These are phyloP conservation scores for Corticium candelabrum DNA, from an alignment of 37 sponge, comb jelly and placozoan genomes.

Conservation along the genomic window DNA sequence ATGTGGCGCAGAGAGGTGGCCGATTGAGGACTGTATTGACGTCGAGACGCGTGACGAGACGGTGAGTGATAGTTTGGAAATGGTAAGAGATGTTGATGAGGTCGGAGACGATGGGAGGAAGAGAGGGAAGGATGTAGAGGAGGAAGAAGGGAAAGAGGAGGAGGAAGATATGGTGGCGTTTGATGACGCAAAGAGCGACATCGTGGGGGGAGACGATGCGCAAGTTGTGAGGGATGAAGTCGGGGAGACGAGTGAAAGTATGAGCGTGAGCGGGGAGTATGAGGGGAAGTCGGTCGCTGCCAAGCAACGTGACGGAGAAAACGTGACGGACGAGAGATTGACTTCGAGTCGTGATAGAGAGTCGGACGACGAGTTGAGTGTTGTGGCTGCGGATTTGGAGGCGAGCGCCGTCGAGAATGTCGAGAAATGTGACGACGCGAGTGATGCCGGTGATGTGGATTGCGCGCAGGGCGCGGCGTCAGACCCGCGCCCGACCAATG, in stretches of 20 bases:
- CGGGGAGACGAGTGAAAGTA: background rate
- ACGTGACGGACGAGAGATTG: background rate
- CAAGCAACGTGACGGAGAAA: background rate
- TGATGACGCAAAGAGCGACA: too few species aligned
- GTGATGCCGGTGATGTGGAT: too few species aligned
- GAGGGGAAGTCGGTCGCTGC: background rate
- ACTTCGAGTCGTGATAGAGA: background rate
- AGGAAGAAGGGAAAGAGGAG: background rate
- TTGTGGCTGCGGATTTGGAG: too few species aligned
- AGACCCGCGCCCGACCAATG: too few species aligned
- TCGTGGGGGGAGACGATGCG: background rate
- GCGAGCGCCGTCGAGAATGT: too few species aligned
- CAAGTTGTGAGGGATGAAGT: background rate
- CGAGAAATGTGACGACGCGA: too few species aligned
- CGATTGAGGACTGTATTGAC: background rate
- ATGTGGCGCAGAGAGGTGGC: background rate
- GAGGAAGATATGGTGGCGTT: slow-evolving; percentile 8
- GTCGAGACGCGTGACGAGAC: too few species aligned
- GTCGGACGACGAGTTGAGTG: background rate
- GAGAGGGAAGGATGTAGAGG: slow-evolving; percentile 8
- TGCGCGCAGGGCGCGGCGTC: too few species aligned
- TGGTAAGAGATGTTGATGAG: too few species aligned
- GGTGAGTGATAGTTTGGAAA: too few species aligned
- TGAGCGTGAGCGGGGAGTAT: background rate
- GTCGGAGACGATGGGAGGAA: background rate